Conservation (phyloP, 2,888 invertebrate species). For the Dynastes tityus region DNA sequence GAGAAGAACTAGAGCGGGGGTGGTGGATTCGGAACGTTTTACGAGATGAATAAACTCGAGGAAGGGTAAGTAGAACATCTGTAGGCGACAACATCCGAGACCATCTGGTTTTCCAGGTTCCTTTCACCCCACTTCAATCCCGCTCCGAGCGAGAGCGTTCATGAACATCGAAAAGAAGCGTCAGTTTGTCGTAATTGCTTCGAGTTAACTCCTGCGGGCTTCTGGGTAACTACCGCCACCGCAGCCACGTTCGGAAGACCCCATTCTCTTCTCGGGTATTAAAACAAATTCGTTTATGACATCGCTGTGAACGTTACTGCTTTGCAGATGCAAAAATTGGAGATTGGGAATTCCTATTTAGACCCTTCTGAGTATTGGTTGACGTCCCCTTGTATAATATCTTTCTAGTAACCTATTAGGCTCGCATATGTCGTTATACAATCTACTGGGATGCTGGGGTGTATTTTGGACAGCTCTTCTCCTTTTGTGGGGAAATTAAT, state of each 20-base stretch:
- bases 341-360: background rate
- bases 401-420: too few species aligned
- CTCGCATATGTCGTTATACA: too few species aligned
- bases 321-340: constrained; percentile 2
- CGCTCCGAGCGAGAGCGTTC: background rate
- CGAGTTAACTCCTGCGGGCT: constrained; percentile 38
- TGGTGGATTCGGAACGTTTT: background rate
- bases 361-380: too few species aligned
- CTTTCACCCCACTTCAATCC: background rate
- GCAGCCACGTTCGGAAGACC: background rate
- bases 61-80: constrained; percentile 11
- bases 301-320: background rate
- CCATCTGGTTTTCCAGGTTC: constrained; percentile 27
- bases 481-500: too few species aligned
- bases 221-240: constrained; percentile 21
- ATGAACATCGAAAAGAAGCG: constrained; percentile 8
- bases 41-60: background rate
- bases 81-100: constrained; percentile 22
- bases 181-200: constrained; percentile 42
- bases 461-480: too few species aligned
- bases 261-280: background rate
- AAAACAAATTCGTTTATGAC: constrained; percentile 17
- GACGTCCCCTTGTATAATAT: too few species aligned
- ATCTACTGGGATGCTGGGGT: too few species aligned
- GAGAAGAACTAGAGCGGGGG: background rate